These are phyloP conservation scores for Endomychus coccineus DNA, from an alignment of 2,888 invertebrate genomes.

Conservation along the genomic window DNA sequence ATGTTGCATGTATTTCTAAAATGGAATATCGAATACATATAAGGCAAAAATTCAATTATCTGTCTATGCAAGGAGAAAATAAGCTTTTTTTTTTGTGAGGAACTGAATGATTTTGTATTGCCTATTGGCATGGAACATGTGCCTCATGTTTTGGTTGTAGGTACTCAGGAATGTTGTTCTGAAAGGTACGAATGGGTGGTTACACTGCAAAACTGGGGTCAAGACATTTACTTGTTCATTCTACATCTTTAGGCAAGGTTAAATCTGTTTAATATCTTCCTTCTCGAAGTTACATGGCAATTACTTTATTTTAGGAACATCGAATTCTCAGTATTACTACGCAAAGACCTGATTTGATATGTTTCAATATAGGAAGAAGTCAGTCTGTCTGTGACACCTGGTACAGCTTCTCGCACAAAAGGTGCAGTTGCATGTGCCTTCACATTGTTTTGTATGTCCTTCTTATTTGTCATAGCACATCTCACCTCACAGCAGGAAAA, in stretches of 20 bases:
- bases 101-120: constrained; percentile 83
- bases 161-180: constrained; percentile 88
- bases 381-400: constrained; percentile 79
- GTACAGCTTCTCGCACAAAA: constrained; percentile 86
- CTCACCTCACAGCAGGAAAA: constrained; percentile 88
- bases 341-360: constrained; percentile 93
- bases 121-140: constrained; percentile 79
- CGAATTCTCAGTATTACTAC: constrained; percentile 83
- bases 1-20: too few relatives aligned
- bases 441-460: constrained; percentile 89
- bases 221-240: constrained; percentile 84
- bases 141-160: constrained; percentile 86
- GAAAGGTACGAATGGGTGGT: constrained; percentile 86
- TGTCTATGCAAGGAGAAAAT: too few relatives aligned
- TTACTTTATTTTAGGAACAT: constrained; percentile 53
- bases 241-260: constrained; percentile 63
- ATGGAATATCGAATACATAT: too few relatives aligned
- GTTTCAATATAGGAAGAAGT: constrained; percentile 89
- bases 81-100: constrained; percentile 47
- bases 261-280: constrained; percentile 50
- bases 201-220: constrained; percentile 88
- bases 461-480: constrained; percentile 93
- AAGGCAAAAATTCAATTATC: too few relatives aligned
- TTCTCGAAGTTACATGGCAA: constrained; percentile 54
- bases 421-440: constrained; percentile 92